Evolutionary conservation across 1,140 invertebrate species (phyloP), one percentile per base, ranked within the genome.

Genomic region (Centruroides sculpturatus): DNA sequence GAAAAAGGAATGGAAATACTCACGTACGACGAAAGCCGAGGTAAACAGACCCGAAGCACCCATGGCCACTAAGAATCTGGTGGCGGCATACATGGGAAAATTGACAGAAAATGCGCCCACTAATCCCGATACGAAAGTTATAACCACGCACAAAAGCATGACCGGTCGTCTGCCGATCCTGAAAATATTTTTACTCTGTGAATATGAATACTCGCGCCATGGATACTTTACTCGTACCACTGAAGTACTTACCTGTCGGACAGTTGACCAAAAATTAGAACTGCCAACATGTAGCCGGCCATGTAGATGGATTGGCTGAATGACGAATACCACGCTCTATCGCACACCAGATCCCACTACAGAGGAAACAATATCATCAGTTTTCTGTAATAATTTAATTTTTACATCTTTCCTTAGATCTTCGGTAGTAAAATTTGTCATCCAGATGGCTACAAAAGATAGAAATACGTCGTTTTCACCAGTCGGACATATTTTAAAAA

Each of bases 221-320:
- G 23, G 23, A 23, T 23, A 23, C 23, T 23, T 23, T 23, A 41
- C 41, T 41, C 8, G 0, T 41, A 41, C 41, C 5, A 41, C 41
- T 6, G 5, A 41, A 41, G 23, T 23, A 41, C 41, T 72, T 70
- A 83, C 76, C 85, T 90, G 72, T 92, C 89, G 2, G 87, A 86
- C 54, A 91, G 71, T 64, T 83, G 80, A n/a, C 87, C 86, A 70
- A 91, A 86, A 47, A 85, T 73, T 47, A 89, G 80, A 54, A 85
- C 86, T 23, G 87, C 87, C 63, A 87, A 65, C 68, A 89, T 80
- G 51, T 87, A 85, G 60, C 89, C 89, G 61, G 84, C 72, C 85
- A 92, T 90, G 71, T 88, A 89, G 50, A 89, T 68, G 1, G 87
- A 81, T 71, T 89, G 85, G 7, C 84, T 81, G 13, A 80, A 80